phyloP scores from a whole-genome alignment of 92 coral and sea anemone species.

The Muricea muricata region DNA sequence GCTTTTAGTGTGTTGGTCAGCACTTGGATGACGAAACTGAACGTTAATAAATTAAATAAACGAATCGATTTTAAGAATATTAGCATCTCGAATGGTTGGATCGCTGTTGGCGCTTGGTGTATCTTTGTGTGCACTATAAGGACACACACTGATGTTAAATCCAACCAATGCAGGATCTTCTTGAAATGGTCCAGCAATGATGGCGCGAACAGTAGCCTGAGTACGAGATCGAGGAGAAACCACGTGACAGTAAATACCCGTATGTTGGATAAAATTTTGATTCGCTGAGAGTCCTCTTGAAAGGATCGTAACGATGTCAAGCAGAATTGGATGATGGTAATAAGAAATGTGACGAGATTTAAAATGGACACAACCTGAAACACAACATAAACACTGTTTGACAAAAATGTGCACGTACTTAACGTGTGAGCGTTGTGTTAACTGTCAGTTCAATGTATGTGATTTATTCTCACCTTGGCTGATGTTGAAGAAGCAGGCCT shows the following conservation, averaged over 20 bases:
- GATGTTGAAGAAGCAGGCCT: constrained; percentile 85
- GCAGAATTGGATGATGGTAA: constrained; percentile 86
- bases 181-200: constrained; percentile 38
- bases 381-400: background rate
- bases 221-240: constrained; percentile 88
- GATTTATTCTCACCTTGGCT: constrained; percentile 75
- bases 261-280: constrained; percentile 63
- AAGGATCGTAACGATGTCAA: constrained; percentile 80
- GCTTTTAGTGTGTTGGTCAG: constrained; percentile 96
- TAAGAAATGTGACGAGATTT: constrained; percentile 74
- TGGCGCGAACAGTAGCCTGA: constrained; percentile 82
- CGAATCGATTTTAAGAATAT: constrained; percentile 87
- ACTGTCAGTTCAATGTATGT: too few species aligned
- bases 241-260: constrained; percentile 82
- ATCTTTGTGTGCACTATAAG: constrained; percentile 41
- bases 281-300: constrained; percentile 67
- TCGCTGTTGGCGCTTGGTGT: constrained; percentile 8
- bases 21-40: constrained; percentile 92
- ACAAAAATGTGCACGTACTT: too few species aligned
- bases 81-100: constrained; percentile 77
- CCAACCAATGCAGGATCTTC: constrained; percentile 74
- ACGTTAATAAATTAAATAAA: constrained; percentile 83
- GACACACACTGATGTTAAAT: constrained; percentile 77
- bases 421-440: too few species aligned
- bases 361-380: constrained; percentile 73